Base-by-base conservation (phyloP, 2,888 invertebrate species). In the Toxonevra muliebris region DNA sequence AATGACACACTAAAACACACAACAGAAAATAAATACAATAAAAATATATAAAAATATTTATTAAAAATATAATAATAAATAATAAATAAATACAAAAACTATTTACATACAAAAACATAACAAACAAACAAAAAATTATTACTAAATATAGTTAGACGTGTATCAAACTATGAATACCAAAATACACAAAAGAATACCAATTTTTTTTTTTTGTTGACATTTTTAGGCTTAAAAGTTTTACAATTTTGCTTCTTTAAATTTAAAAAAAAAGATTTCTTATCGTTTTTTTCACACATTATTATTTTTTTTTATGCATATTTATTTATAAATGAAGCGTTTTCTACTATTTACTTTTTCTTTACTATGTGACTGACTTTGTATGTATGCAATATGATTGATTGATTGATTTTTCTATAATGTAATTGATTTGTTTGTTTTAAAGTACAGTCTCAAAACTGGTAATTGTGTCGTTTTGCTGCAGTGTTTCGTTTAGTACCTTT, bases 401-500 rank as follows among this genome's bases (percentile, higher is more conserved):
- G n/a, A 50, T 50, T 48, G 20, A 41, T 64, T 54, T 42, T 2
- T 53, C 61, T 20, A 48, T 55, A 45, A 15, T 20, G 48, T 52
- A 10, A 43, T 50, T 61, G 62, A 20, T 60, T 61, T 66, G 69
- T 66, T 68, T 69, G 72, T 72, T 78, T 79, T 84, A 84, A 77
- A 84, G 80, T 79, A 82, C 82, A 80, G 84, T 84, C 77, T 84
- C 84, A 80, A 82, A 82, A 81, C 80, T 82, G 77, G 81, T 79
- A 74, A 80, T 77, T 76, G 79, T 70, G 75, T 81, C 78, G 73
- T 73, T 74, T 71, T 76, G 76, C 73, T 76, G 75, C 72, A 76
- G 76, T 75, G 76, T 80, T 74, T 80, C 82, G 68, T 78, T 80
- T 64, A 73, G 79, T 85, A 94, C 94, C 86, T 92, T 93, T 83